Evolutionary conservation across 2,797 vertebrate species (phyloP).

Genomic region (Enteromius mattozi): DNA sequence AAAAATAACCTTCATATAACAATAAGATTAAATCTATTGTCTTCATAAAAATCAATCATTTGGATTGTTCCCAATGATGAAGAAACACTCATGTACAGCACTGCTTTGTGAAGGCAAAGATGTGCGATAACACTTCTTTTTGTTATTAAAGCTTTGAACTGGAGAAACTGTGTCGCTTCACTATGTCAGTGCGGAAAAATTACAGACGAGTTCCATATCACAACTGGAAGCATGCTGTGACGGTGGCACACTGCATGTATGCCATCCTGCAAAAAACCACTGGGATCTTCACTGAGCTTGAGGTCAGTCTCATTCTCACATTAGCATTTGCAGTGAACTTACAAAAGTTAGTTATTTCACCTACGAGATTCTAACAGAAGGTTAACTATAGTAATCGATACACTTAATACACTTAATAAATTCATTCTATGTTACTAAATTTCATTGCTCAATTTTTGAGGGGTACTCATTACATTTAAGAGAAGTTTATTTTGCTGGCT

Average conservation of each 20-base stretch:
- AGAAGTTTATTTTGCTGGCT: background rate
- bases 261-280: constrained; percentile 90
- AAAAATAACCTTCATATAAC: too few species aligned
- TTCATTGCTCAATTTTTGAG: background rate
- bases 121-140: background rate
- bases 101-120: background rate
- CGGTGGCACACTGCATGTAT: constrained; percentile 97
- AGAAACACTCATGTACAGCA: background rate
- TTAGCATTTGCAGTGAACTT: background rate
- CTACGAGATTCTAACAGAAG: background rate
- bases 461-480: background rate
- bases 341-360: background rate
- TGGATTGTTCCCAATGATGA: background rate
- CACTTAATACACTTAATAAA: background rate
- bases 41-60: background rate
- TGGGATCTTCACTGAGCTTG: constrained; percentile 92
- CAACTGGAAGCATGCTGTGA: constrained; percentile 99
- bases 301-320: constrained; percentile 78
- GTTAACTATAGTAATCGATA: background rate
- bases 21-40: background rate
- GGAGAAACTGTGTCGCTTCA: constrained; percentile 96
- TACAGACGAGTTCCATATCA: constrained; percentile 98
- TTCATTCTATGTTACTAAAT: background rate
- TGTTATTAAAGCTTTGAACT: constrained; percentile 87
- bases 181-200: constrained; percentile 98